These are phyloP conservation scores for Therioaphis trifolii DNA, from an alignment of 2,888 invertebrate species.

Conservation along the genomic window DNA sequence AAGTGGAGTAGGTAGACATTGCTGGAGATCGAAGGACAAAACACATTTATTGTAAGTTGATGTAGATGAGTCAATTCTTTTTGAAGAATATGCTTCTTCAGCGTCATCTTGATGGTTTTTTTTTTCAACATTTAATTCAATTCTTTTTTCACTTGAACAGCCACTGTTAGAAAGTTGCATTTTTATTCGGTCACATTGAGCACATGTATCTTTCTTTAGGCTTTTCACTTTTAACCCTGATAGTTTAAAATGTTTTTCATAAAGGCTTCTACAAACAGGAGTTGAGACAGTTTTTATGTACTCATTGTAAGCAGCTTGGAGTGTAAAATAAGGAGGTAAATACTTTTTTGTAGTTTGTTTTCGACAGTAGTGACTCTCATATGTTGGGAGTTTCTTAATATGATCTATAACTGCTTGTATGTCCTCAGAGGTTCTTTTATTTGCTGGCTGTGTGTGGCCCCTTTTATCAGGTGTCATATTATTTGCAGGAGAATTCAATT, in stretches of 20 bases:
- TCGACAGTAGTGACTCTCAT: too few relatives aligned
- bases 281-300: not conserved
- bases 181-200: constrained; percentile 1
- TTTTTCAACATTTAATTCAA: not conserved
- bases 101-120: not conserved
- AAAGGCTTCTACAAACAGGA: not conserved
- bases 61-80: not conserved
- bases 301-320: not conserved
- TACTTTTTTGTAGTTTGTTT: not conserved
- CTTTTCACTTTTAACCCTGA: not conserved
- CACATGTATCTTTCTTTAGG: constrained; percentile 17
- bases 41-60: not conserved
- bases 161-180: not conserved
- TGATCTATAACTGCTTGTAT: too few relatives aligned
- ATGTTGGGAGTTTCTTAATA: too few relatives aligned
- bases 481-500: too few relatives aligned
- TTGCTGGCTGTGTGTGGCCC: too few relatives aligned
- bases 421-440: too few relatives aligned
- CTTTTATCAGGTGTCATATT: too few relatives aligned
- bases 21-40: not conserved
- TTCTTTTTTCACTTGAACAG: not conserved
- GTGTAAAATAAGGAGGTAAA: not conserved
- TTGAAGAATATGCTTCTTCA: constrained; percentile 3
- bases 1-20: not conserved
- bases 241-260: not conserved